A percentile compares a stretch with the other conserved stretches of the same genome.
phyloP scores from a whole-genome alignment of 2,113 vertebrate genomes.

The Onychorhynchus coronatus region DNA sequence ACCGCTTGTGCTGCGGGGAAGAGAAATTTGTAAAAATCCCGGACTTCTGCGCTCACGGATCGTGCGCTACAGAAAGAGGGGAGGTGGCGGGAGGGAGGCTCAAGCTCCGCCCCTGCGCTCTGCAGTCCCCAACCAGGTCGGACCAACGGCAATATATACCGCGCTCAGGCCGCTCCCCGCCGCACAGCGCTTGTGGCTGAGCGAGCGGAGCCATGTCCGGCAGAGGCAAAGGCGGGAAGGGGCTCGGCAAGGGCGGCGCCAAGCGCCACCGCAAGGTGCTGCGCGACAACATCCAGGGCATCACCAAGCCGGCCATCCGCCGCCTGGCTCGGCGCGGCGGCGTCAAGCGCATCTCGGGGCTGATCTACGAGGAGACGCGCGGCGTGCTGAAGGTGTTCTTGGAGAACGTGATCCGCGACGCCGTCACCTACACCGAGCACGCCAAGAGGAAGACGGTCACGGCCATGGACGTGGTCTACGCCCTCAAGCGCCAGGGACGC shows the following conservation, averaged over 20 bases:
- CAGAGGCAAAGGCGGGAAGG: not conserved
- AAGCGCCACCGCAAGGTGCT: slow-evolving; percentile 22
- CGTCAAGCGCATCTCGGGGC: slow-evolving; percentile 57
- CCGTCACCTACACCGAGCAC: slow-evolving; percentile 78
- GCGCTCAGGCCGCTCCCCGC: accelerated
- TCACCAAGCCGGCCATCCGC: slow-evolving; percentile 73
- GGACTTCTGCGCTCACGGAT: accelerated
- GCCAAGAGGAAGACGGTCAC: slow-evolving; percentile 79
- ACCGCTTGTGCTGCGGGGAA: accelerated
- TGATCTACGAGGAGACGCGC: slow-evolving; percentile 78
- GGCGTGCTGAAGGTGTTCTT: slow-evolving; percentile 71
- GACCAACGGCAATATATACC: not conserved
- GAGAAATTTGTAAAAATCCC: accelerated
- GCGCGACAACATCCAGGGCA: slow-evolving; percentile 77
- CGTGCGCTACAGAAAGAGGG: accelerated
- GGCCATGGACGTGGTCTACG: slow-evolving; percentile 78
- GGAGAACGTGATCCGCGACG: slow-evolving; percentile 78
- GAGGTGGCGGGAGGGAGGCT: accelerated
- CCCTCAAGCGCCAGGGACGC: slow-evolving; percentile 75
- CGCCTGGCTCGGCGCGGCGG: slow-evolving; percentile 58
- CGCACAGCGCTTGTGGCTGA: accelerated
- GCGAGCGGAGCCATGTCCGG: accelerated
- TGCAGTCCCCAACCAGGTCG: not conserved
- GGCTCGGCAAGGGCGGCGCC: no score
- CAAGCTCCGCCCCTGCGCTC: not conserved